These are phyloP conservation scores for Coremacera marginata DNA, from an alignment of 2,888 invertebrate genomes.

Conservation along the genomic window DNA sequence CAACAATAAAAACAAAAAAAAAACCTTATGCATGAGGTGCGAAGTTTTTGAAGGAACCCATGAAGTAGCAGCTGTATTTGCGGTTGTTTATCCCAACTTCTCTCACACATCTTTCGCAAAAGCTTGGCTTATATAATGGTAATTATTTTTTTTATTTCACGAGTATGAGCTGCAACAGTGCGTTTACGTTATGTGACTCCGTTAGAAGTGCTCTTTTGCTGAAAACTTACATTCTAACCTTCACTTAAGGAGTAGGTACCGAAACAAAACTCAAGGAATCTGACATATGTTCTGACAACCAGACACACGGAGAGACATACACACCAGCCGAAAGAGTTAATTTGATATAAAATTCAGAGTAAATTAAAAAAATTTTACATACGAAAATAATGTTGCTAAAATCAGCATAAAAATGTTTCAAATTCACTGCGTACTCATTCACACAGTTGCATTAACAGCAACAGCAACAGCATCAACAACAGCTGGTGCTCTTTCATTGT, in stretches of 20 bases:
- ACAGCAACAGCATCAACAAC: not conserved
- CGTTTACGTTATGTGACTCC: no score
- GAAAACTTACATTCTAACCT: no score
- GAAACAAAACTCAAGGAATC: not conserved
- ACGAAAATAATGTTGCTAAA: not conserved
- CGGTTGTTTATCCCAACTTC: no score
- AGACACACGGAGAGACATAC: not conserved
- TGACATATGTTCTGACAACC: not conserved
- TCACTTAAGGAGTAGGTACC: no score
- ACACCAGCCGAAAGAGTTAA: not conserved
- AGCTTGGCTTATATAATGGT: no score
- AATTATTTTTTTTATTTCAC: no score
- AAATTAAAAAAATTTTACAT: conserved; percentile 21
- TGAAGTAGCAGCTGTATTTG: conserved; percentile 29
- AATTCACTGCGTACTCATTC: not conserved
- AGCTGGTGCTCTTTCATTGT: conserved; percentile 8
- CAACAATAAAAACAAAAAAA: not conserved
- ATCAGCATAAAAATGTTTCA: not conserved
- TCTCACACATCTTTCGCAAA: no score
- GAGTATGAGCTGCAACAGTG: no score
- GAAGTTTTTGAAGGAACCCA: conserved; percentile 41
- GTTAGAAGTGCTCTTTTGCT: no score
- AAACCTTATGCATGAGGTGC: conserved; percentile 20
- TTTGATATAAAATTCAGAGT: conserved; percentile 13
- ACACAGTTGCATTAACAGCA: not conserved